Conservation (phyloP, 2,888 invertebrate species). For the Conus canariensis region DNA sequence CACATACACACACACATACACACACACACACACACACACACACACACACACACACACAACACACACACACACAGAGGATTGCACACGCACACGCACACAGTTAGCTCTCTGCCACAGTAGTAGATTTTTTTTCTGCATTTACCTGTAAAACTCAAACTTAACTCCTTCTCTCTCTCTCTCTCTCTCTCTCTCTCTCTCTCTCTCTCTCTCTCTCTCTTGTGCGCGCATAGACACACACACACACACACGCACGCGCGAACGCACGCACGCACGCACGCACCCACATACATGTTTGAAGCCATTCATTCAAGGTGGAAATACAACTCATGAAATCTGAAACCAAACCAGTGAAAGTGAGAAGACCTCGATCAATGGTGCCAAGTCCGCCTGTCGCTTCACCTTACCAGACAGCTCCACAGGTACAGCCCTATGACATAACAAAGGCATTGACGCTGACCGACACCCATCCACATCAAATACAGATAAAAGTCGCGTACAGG, state of each 20-base stretch:
- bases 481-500: slow-evolving; percentile 4
- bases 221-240: slow-evolving; percentile 3
- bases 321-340: too few species aligned
- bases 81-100: too few species aligned
- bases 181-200: too few species aligned
- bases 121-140: too few species aligned
- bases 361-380: background rate
- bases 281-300: background rate
- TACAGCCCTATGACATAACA: background rate
- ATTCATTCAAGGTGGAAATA: background rate
- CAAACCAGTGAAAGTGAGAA: background rate
- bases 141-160: too few species aligned
- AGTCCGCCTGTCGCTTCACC: background rate
- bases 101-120: too few species aligned
- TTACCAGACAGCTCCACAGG: background rate
- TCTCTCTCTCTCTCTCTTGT: background rate
- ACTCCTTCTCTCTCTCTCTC: too few species aligned
- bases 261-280: slow-evolving; percentile 1
- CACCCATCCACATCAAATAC: background rate
- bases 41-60: too few species aligned
- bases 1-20: too few species aligned
- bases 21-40: too few species aligned
- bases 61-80: too few species aligned
- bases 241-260: background rate
- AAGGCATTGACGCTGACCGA: background rate